These are phyloP conservation scores for Ia io DNA, from an alignment of 2,113 vertebrate genomes.

Conservation along the genomic window DNA sequence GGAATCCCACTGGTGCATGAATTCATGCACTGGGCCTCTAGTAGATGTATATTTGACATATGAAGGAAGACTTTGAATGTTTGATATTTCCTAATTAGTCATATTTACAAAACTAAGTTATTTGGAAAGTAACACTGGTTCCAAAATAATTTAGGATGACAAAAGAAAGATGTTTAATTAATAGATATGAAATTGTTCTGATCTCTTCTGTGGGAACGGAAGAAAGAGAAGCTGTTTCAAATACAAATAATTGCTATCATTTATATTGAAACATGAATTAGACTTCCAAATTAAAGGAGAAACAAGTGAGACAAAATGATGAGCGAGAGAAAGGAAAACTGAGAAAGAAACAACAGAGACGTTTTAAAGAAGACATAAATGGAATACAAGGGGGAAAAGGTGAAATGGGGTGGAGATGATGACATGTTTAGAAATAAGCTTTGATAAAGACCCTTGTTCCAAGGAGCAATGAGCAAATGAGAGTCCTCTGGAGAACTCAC, in stretches of 20 bases:
- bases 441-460: neutral
- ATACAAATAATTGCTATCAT: neutral
- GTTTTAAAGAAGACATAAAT: neutral
- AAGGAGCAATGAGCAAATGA: neutral
- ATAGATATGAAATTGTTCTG: slow-evolving; percentile 19
- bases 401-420: neutral
- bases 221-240: neutral
- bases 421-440: neutral
- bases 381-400: neutral
- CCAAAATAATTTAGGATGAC: slow-evolving; percentile 30
- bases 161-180: neutral
- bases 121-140: slow-evolving; percentile 14
- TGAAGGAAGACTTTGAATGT: neutral
- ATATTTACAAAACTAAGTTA: slow-evolving; percentile 51
- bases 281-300: neutral
- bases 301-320: neutral
- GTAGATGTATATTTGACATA: neutral
- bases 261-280: neutral
- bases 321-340: neutral
- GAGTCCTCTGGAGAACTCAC: neutral
- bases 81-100: slow-evolving; percentile 34
- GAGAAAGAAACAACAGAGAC: neutral
- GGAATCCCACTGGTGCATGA: too few relatives aligned
- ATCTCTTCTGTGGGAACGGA: neutral
- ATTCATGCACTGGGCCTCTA: too few relatives aligned